A percentile compares a stretch with the other conserved stretches of the same genome.
Conservation (phyloP, 2,888 invertebrate species). For the Ypsolopha scabrella region DNA sequence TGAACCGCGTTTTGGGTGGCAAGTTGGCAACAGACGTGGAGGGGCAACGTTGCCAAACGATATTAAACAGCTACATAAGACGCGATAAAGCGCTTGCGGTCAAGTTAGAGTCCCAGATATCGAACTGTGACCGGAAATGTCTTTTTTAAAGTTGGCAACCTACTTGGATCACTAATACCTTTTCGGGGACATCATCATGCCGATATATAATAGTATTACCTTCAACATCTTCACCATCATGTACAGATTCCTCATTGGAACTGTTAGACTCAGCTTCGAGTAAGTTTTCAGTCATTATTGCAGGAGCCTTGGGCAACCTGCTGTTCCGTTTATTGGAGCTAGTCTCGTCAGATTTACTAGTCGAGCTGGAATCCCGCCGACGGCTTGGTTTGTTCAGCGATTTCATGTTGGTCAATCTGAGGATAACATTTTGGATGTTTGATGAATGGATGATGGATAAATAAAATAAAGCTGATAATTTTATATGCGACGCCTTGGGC, state of each 20-base stretch:
- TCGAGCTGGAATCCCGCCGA: constrained; percentile 24
- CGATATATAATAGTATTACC: constrained; percentile 15
- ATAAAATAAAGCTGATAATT: too few relatives aligned
- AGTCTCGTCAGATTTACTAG: constrained; percentile 16
- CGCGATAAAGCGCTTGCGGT: too few relatives aligned
- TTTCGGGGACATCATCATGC: too few relatives aligned
- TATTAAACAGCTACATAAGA: too few relatives aligned
- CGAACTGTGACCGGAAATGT: too few relatives aligned
- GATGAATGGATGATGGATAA: neutral
- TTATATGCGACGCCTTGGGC: too few relatives aligned
- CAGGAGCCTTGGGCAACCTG: constrained; percentile 24
- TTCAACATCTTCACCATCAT: constrained; percentile 30
- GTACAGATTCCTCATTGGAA: constrained; percentile 35
- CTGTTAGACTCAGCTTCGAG: constrained; percentile 36
- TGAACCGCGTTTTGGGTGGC: too few relatives aligned
- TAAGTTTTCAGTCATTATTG: constrained; percentile 33
- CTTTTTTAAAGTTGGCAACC: too few relatives aligned
- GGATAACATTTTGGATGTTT: constrained; percentile 7
- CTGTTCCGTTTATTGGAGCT: constrained; percentile 15
- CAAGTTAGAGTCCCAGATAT: too few relatives aligned
- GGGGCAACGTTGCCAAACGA: too few relatives aligned
- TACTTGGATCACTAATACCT: too few relatives aligned
- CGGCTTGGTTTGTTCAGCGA: constrained; percentile 33
- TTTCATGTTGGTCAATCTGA: constrained; percentile 46
- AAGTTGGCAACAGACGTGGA: too few relatives aligned